Conservation (phyloP, 2,113 vertebrate species). For the Nipponia nippon region DNA sequence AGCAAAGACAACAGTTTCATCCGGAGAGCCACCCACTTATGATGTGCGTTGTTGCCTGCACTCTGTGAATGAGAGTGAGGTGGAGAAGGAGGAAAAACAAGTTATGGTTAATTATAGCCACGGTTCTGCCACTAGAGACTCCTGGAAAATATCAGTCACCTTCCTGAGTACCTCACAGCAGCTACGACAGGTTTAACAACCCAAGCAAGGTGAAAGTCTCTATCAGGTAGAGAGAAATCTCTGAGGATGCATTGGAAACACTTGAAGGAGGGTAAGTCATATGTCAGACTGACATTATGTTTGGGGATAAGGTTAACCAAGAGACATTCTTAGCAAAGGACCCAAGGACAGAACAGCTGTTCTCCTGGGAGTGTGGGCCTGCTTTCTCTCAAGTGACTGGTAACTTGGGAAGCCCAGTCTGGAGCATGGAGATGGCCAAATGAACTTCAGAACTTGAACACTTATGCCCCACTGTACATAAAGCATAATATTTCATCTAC, state of each 20-base stretch:
- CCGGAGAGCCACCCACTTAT: not conserved
- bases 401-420: not conserved
- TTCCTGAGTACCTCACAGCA: not conserved
- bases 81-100: not conserved
- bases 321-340: not conserved
- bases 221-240: not conserved
- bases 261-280: not conserved
- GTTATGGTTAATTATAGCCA: slow-evolving; percentile 5
- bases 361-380: not conserved
- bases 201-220: not conserved
- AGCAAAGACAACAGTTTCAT: not conserved
- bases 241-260: not conserved
- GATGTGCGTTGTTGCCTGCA: not conserved
- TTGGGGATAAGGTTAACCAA: not conserved
- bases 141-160: slow-evolving; percentile 2
- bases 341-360: not conserved
- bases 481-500: not conserved
- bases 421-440: not conserved
- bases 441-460: not conserved
- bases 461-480: not conserved
- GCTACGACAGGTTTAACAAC: not conserved
- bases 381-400: not conserved
- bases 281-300: not conserved
- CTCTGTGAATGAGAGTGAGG: not conserved
- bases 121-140: not conserved